Evolutionary conservation across 2,113 vertebrate species (phyloP), one percentile per base, ranked within the genome.

Genomic region (Cercocebus atys): DNA sequence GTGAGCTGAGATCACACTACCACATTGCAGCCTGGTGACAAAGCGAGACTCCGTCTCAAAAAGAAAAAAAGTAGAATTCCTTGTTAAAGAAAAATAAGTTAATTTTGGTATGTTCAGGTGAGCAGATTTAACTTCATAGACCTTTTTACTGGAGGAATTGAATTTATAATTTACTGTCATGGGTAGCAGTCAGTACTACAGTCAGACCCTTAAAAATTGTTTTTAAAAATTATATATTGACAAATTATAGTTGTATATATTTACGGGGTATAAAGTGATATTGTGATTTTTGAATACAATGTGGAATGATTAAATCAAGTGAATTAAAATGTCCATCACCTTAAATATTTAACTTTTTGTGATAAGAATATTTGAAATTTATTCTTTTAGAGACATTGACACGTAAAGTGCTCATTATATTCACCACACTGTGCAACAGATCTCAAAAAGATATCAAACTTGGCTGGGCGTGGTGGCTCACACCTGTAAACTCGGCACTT

Each of bases 81-180:
- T 76, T 86, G 27, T 87, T 59, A 95, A 90, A 61, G 52, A 80
- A 88, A 95, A 75, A 96, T 72, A 68, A 79, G 38, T 20, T 9
- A 82, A 38, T 76, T 90, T 70, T 90, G 40, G 38, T 93, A 61
- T 68, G 9, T 86, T 68, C 66, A 40, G 20, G 57, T 82, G 47
- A 82, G 81, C 8, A 81, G 45, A 59, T 59, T 81, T 57, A 85
- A 95, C 12, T 23, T 93, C 52, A 40, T n/a, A 66, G 2, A 27
- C 16, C 8, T 35, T 85, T 70, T 45, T 32, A 57, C 66, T 27
- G 8, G 57, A 93, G 50, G 20, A 94, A 40, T n/a, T 84, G n/a
- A 88, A 64, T 64, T 90, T 90, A 22, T 11, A 64, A 22, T 79
- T 94, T 91, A 20, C 52, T 68, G n/a, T 20, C 30, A 38, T 22